Percentiles rank a stretch among this genome's conserved stretches.
phyloP scores from a whole-genome alignment of 2,113 vertebrate species.

The Corydoras maculifer region DNA sequence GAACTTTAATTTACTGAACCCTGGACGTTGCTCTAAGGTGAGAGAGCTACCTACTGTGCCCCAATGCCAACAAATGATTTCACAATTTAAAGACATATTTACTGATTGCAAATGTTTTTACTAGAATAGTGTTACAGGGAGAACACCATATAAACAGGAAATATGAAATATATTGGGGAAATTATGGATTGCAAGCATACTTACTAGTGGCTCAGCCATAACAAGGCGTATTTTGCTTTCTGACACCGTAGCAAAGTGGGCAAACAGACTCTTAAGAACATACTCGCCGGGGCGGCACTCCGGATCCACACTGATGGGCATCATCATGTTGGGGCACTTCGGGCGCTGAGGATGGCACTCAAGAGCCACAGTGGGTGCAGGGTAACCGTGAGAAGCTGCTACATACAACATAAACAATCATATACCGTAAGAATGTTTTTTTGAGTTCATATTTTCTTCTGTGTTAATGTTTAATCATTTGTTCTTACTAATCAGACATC shows the following conservation, averaged over 20 bases:
- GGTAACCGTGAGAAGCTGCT: constrained; percentile 88
- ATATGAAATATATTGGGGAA: no score
- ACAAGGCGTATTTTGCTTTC: constrained; percentile 94
- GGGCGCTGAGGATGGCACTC: constrained; percentile 80
- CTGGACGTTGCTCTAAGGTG: no score
- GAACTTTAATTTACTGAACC: no score
- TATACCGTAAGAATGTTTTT: background rate
- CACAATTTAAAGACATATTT: no score
- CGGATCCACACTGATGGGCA: constrained; percentile 85
- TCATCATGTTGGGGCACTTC: constrained; percentile 83
- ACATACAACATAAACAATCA: constrained; percentile 9
- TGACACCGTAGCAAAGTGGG: constrained; percentile 86
- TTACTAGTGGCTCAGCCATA: constrained; percentile 95
- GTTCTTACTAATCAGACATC: no score
- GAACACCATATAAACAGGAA: no score
- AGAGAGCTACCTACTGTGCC: no score
- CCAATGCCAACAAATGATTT: no score
- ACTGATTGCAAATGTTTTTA: no score
- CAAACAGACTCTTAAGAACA: constrained; percentile 74
- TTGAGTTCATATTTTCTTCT: no score
- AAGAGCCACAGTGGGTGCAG: constrained; percentile 78
- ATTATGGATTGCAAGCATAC: constrained; percentile 43
- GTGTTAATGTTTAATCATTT: no score
- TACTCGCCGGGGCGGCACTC: constrained; percentile 96
- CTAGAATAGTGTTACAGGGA: no score